Evolutionary conservation across 2,797 vertebrate species (phyloP).

Genomic region (Gymnocypris eckloni): DNA sequence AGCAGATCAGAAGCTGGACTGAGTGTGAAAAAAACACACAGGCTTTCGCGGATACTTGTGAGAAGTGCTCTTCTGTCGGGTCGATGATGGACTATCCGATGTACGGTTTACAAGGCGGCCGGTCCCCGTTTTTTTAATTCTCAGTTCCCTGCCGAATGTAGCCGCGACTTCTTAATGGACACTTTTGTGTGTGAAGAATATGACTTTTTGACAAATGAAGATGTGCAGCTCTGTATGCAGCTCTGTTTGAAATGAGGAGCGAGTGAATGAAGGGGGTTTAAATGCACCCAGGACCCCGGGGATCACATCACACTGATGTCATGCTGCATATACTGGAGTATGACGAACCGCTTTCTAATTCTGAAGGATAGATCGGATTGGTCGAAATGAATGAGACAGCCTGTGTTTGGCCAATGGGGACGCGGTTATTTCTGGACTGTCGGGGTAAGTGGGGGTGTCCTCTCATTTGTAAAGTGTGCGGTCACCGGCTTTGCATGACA

Average conservation of each 20-base stretch:
- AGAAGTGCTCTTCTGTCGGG: constrained; percentile 68
- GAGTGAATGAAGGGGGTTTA: constrained; percentile 68
- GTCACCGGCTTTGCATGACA: constrained; percentile 44
- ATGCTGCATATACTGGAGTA: constrained; percentile 74
- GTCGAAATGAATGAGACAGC: constrained; percentile 64
- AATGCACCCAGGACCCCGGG: constrained; percentile 77
- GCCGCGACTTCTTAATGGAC: constrained; percentile 64
- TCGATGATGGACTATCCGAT: constrained; percentile 74
- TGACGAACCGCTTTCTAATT: constrained; percentile 79
- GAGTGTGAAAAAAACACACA: constrained; percentile 60
- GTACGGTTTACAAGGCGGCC: constrained; percentile 64
- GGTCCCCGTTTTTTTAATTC: constrained; percentile 70
- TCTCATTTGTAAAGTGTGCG: constrained; percentile 65
- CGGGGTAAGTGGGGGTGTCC: constrained; percentile 56
- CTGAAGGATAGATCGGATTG: constrained; percentile 70
- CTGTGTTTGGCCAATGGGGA: constrained; percentile 75
- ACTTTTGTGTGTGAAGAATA: constrained; percentile 57
- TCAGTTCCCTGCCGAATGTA: constrained; percentile 69
- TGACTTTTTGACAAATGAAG: constrained; percentile 47
- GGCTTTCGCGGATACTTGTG: constrained; percentile 71
- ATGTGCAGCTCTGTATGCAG: constrained; percentile 41
- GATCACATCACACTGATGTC: constrained; percentile 73
- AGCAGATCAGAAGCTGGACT: constrained; percentile 66
- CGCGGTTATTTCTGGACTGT: constrained; percentile 82
- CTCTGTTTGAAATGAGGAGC: constrained; percentile 70